Conservation (phyloP, 2,113 vertebrate genomes). For the Copsychus sechellarum region DNA sequence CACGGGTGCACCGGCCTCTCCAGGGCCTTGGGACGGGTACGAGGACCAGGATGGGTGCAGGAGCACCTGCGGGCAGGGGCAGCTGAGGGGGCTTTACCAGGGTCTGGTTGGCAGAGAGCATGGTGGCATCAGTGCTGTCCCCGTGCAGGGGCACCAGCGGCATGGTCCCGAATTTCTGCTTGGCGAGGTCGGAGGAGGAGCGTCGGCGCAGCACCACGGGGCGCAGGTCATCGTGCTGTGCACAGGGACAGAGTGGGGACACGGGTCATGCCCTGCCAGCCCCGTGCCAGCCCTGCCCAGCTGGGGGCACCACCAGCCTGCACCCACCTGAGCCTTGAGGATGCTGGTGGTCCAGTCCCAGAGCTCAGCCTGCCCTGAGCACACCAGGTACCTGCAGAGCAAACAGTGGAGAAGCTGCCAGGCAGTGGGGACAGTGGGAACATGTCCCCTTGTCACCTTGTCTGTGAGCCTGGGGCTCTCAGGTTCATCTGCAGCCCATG, state of each 20-base stretch:
- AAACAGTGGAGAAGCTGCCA: neutral
- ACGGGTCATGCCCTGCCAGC: neutral
- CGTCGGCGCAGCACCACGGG: constrained; percentile 85
- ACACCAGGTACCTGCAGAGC: constrained; percentile 83
- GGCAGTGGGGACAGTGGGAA: neutral
- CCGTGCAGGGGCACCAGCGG: constrained; percentile 91
- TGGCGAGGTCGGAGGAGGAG: constrained; percentile 89
- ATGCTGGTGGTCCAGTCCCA: constrained; percentile 97
- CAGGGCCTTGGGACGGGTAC: rapidly evolving
- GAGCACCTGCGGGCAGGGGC: neutral
- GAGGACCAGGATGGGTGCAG: neutral
- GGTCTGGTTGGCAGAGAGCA: constrained; percentile 95
- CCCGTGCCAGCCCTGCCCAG: neutral
- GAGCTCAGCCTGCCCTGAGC: constrained; percentile 83
- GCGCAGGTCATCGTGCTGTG: constrained; percentile 83
- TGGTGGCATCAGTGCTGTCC: constrained; percentile 86
- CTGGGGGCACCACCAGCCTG: rapidly evolving
- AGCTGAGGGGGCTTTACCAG: constrained; percentile 74
- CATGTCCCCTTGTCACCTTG: neutral
- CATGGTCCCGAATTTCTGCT: constrained; percentile 98
- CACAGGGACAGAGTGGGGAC: neutral
- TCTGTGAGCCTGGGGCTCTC: neutral
- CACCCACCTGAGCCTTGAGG: constrained; percentile 89
- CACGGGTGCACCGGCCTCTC: rapidly evolving
- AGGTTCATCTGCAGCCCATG: neutral